phyloP scores from a whole-genome alignment of 1,140 invertebrate genomes.

The Lethocerus indicus region DNA sequence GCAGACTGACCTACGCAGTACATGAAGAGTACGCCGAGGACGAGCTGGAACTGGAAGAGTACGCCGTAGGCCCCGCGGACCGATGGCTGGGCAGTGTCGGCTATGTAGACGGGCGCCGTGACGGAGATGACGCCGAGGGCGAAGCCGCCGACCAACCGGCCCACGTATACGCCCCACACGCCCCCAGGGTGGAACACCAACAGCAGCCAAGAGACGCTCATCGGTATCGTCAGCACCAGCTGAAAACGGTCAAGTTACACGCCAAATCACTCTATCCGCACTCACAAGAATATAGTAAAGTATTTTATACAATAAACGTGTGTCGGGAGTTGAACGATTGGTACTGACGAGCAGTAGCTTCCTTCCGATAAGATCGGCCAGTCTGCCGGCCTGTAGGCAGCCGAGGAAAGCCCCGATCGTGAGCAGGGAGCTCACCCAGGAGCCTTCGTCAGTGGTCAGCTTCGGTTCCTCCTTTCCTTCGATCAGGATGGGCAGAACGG shows the following conservation, averaged over 20 bases:
- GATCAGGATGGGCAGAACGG: slow-evolving; percentile 26
- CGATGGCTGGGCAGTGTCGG: slow-evolving; percentile 59
- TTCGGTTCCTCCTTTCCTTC: slow-evolving; percentile 4
- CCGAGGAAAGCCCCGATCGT: slow-evolving; percentile 34
- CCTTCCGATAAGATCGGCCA: slow-evolving; percentile 42
- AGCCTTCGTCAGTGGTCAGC: slow-evolving; percentile 23
- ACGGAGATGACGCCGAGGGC: slow-evolving; percentile 57
- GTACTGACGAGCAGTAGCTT: no score
- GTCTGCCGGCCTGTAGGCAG: slow-evolving; percentile 32
- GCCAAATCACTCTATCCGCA: no score
- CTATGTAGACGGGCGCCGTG: slow-evolving; percentile 59
- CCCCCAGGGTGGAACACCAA: not conserved
- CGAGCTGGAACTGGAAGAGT: slow-evolving; percentile 67
- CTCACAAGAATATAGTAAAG: no score
- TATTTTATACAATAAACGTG: no score
- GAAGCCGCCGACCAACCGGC: slow-evolving; percentile 54
- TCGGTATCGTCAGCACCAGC: not conserved
- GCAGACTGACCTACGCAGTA: slow-evolving; percentile 45
- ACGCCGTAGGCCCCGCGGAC: slow-evolving; percentile 66
- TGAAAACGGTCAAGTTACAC: no score
- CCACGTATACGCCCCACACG: slow-evolving; percentile 22
- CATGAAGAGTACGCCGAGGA: slow-evolving; percentile 58
- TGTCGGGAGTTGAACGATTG: no score
- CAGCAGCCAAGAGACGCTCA: not conserved
- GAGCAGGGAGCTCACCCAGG: slow-evolving; percentile 34